phyloP scores from a whole-genome alignment of 2,888 invertebrate genomes.

The Caenorhabditis sp. region DNA sequence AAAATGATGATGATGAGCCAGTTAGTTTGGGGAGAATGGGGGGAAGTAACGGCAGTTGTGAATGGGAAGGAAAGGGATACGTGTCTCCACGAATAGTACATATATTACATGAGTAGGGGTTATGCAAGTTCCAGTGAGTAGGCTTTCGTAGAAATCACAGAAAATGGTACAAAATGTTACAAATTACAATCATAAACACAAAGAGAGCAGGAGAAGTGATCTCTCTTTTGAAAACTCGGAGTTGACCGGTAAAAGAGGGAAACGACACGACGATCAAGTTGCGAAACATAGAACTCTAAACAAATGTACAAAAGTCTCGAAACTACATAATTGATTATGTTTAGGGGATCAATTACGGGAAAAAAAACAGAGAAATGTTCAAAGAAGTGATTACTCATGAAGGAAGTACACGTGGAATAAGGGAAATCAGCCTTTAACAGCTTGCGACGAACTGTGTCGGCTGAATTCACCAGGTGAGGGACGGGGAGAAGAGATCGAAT shows the following conservation, averaged over 20 bases:
- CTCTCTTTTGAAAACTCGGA: slow-evolving; percentile 22
- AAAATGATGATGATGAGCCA: slow-evolving; percentile 6
- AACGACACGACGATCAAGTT: slow-evolving; percentile 20
- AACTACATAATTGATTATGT: slow-evolving; percentile 31
- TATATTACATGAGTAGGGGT: slow-evolving; percentile 12
- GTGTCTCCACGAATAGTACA: slow-evolving; percentile 23
- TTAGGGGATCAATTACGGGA: slow-evolving; percentile 32
- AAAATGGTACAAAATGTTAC: slow-evolving; percentile 27
- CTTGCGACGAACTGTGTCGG: slow-evolving; percentile 53
- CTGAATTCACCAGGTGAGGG: slow-evolving; percentile 57
- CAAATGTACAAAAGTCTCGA: slow-evolving; percentile 22
- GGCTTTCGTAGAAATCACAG: slow-evolving; percentile 34
- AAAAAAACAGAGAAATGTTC: slow-evolving; percentile 28
- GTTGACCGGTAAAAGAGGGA: slow-evolving; percentile 28
- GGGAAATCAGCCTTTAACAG: slow-evolving; percentile 60
- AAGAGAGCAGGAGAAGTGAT: slow-evolving; percentile 12
- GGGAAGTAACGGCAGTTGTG: slow-evolving; percentile 19
- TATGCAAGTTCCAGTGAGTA: neutral
- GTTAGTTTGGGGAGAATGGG: slow-evolving; percentile 17
- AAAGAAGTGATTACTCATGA: neutral
- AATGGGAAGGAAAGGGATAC: neutral
- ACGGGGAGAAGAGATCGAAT: slow-evolving; percentile 54
- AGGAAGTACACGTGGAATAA: slow-evolving; percentile 7
- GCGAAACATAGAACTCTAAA: slow-evolving; percentile 38
- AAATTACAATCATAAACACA: slow-evolving; percentile 29